Evolutionary conservation across 2,113 vertebrate species (phyloP).

Genomic region (Ochotona curzoniae): DNA sequence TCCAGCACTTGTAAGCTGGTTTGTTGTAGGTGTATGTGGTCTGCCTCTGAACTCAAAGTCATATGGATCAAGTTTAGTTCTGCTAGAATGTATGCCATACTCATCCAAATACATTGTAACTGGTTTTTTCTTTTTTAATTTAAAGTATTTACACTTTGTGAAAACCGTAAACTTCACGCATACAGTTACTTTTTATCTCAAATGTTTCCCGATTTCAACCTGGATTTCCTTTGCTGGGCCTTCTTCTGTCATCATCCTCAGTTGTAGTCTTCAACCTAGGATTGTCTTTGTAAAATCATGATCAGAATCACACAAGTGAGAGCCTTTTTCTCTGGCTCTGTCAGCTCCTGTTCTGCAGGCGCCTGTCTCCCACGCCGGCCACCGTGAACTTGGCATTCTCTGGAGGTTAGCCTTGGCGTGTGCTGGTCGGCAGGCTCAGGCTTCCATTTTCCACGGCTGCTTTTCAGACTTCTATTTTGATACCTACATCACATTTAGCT

Average conservation of each 20-base stretch:
- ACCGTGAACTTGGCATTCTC: not conserved
- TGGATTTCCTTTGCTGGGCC: not conserved
- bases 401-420: not conserved
- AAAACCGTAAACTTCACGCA: not conserved
- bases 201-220: not conserved
- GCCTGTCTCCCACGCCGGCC: not conserved
- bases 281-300: not conserved
- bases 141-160: not conserved
- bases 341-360: not conserved
- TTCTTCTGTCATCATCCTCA: not conserved
- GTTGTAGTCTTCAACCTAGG: not conserved
- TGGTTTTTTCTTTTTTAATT: not conserved
- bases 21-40: not conserved
- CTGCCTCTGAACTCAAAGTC: not conserved
- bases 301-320: not conserved
- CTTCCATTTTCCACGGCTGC: not conserved
- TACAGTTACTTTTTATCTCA: not conserved
- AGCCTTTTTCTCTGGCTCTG: not conserved
- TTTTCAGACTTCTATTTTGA: slow-evolving; percentile 11
- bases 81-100: not conserved
- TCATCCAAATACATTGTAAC: not conserved
- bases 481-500: not conserved
- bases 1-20: not conserved
- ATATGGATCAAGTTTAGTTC: not conserved
- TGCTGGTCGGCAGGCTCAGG: not conserved